Base-by-base conservation (phyloP, 2,888 invertebrate genomes). In the Parapristionchus giblindavisi region DNA sequence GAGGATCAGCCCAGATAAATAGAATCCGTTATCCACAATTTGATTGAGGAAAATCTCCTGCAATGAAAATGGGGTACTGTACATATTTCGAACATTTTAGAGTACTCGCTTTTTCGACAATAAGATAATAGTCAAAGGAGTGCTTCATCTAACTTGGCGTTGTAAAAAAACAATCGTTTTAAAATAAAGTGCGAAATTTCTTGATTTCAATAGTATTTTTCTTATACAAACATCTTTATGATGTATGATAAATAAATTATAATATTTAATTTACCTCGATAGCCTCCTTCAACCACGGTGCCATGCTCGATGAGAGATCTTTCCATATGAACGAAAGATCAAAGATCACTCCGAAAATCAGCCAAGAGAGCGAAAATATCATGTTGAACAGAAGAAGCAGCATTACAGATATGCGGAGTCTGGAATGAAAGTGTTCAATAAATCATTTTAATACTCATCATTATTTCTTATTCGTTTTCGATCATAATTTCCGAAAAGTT, bases 11-110 rank as follows among this genome's bases (percentile, higher is more conserved):
- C 70, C 70, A 17, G 48, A 27, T 1, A 71, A 34, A 24, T 40
- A 71, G 40, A 56, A 27, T 27, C 70, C 56, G 40, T 71, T 71
- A 40, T 56, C 70, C 40, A 71, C 27, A n/a, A 71, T 14, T 56
- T 71, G 70, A 6, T 52, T 56, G 56, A 71, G 40, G 70, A 71
- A 71, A 40, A 71, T 11, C 34, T 71, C 70, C 70, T 71, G 70
- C 17, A n/a, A n/a, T n/a, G n/a, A n/a, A n/a, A n/a, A n/a, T n/a
- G n/a, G n/a, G n/a, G n/a, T n/a, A n/a, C n/a, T 6, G 21, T 34
- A 3, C 11, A 3, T 61, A 2, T 34, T 38, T 61, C 11, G 21
- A 6, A n/a, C 24, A 29, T 58, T 17, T 58, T 32, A 5, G 32
- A 17, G 38, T 3, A 29, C 21, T 38, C 8, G 38, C n/a, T 17